Base-by-base conservation (phyloP, 2,888 invertebrate genomes). In the Hecatera dysodea region DNA sequence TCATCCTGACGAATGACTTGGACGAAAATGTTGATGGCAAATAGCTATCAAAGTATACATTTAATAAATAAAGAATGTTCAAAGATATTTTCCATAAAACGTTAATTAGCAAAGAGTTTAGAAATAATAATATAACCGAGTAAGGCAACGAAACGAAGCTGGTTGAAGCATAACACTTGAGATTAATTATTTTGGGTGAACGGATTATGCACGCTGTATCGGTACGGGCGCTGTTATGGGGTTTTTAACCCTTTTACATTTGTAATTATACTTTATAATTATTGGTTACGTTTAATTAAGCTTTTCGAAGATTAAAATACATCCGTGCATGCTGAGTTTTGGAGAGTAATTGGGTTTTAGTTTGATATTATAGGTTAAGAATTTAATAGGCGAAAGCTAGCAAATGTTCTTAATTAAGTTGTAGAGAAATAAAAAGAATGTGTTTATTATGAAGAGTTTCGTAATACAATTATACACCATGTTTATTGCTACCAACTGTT, bases 111-210 rank as follows among this genome's bases (percentile, higher is more conserved):
- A 65, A 55, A 39, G 53, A 50, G 19, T 9, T 59, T 61, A 44
- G 27, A 19, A 70, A 27, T 29, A 63, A 61, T n/a, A n/a, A 61
- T 55, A 39, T 27, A 71, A 61, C 39, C 9, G 39, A 71, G 64
- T 15, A 33, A 39, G 61, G 57, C 42, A 55, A 63, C 44, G 68
- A 77, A 61, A 65, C 61, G 69, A 78, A 88, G 86, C 87, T 78
- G 85, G 88, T 87, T 88, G 69, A 52, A 66, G 66, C 78, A 74
- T 84, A 83, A 86, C 86, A 86, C 87, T 89, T 80, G 81, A 90
- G 88, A 87, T 87, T 89, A 88, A 89, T 90, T 84, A 85, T 85
- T 90, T 91, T 86, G 83, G 88, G 88, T 88, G 86, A 82, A 83
- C 78, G 85, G 88, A 90, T 88, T 90, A 89, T 88, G 86, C 86